Conservation (phyloP, 64 coral and sea anemone genomes). For the Platygyra sinensis region DNA sequence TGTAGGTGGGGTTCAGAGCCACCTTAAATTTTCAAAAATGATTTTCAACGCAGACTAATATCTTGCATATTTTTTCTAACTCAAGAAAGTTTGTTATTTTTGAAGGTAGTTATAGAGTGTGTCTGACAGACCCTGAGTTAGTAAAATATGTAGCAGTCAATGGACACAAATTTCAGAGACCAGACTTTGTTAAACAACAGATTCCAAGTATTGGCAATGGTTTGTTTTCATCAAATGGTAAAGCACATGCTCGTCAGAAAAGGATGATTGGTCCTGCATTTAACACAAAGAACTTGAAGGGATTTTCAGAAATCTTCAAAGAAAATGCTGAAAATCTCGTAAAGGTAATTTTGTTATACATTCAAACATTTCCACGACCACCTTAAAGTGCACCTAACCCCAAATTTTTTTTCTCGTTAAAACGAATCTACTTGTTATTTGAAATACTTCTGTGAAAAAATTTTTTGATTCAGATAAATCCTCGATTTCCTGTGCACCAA, state of each 20-base stretch:
- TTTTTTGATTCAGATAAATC: too few species aligned
- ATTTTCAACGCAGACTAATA: too few species aligned
- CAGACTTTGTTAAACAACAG: background rate
- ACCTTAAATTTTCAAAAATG: too few species aligned
- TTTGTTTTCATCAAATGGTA: background rate
- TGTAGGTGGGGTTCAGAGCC: too few species aligned
- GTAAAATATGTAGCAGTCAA: background rate
- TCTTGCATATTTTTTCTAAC: too few species aligned
- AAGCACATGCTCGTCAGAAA: background rate
- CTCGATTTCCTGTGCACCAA: too few species aligned
- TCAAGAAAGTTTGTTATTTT: background rate
- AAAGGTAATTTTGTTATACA: background rate
- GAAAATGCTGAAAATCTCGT: conserved; percentile 15
- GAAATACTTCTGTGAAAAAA: too few species aligned
- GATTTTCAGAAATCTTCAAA: background rate
- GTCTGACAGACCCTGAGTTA: background rate
- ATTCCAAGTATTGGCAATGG: background rate
- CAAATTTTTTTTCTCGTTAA: too few species aligned
- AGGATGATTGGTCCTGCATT: conserved; percentile 22
- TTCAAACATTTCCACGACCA: background rate
- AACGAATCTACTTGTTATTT: too few species aligned
- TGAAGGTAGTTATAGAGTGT: background rate
- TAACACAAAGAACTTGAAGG: background rate
- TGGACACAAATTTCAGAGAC: background rate
- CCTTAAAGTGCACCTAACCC: too few species aligned